phyloP scores from a whole-genome alignment of 2,113 vertebrate genomes.

The Blennius ocellaris region DNA sequence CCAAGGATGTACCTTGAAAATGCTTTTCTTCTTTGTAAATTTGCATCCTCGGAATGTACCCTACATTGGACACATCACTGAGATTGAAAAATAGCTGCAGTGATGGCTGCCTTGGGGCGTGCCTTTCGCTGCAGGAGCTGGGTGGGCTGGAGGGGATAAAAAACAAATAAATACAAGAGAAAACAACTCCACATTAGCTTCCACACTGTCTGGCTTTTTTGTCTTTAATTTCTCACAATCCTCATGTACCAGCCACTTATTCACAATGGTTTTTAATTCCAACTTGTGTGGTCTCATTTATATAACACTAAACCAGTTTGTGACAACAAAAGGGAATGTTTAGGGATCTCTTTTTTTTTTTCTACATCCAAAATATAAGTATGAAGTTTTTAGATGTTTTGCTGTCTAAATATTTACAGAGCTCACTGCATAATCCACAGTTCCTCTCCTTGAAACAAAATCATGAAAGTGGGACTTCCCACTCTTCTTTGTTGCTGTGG shows the following conservation, averaged over 20 bases:
- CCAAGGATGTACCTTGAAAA: no score
- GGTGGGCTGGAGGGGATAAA: no score
- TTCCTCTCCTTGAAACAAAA: constrained; percentile 34
- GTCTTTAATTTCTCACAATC: neutral
- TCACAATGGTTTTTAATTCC: neutral
- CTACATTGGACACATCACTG: no score
- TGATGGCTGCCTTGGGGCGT: no score
- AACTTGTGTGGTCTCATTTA: neutral
- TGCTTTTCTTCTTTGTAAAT: no score
- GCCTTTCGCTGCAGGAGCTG: no score
- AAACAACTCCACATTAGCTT: neutral
- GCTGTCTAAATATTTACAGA: constrained; percentile 44
- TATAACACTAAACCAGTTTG: neutral
- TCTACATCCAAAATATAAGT: constrained; percentile 10
- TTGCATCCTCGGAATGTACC: no score
- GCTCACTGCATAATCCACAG: constrained; percentile 32
- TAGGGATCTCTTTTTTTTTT: neutral
- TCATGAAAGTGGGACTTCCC: constrained; percentile 54
- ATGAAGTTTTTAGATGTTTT: constrained; percentile 24
- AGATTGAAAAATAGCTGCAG: no score
- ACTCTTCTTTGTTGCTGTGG: constrained; percentile 35
- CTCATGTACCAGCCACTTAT: no score
- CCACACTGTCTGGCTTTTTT: neutral
- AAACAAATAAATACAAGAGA: no score
- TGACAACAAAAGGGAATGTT: neutral